Base-by-base conservation (phyloP, 2,113 vertebrate species). In the Brienomyrus longianalis region DNA sequence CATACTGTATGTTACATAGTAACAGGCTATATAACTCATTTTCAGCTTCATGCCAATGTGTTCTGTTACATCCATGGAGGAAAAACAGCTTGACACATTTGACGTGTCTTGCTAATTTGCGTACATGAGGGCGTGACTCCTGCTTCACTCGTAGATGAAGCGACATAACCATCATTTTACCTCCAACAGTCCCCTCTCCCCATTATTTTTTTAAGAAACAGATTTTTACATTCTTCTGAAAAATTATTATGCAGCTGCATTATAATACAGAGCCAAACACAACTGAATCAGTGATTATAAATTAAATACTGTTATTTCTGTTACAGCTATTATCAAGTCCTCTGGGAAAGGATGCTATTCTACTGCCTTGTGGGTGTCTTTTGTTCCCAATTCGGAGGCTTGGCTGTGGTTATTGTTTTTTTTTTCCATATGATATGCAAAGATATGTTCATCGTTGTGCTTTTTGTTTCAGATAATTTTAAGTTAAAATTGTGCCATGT, bases 241-340 rank as follows among this genome's bases (percentile, higher is more conserved):
- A 94, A 94, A 94, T 93, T 93, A 94, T 94, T 93, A 92, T 92
- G 93, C 94, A 93, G 92, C 92, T 92, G 84, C 93, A 95, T 94
- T 95, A 95, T 96, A 94, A 95, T 95, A 93, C 93, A 87, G 90
- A 93, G 94, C 93, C 94, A 95, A 95, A 95, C 94, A 95, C 94
- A 95, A 94, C 94, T 95, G 95, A 96, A 95, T 95, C 93, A 93
- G 91, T 95, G 95, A 96, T 96, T 95, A 96, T 95, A 95, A 96
- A 96, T 96, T 94, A 95, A 96, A 95, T 95, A 94, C 92, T 94
- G 94, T 96, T 96, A 95, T 96, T 95, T 95, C 93, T 95, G 92
- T 91, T 91, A 91, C 94, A 95, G 94, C 91, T 91, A 93, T 96
- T 95, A 96, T 95, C 90, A 93, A 91, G 56, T 93, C 95, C 94